Base-by-base conservation (phyloP, 2,113 vertebrate genomes). In the Pygoscelis antarcticus region DNA sequence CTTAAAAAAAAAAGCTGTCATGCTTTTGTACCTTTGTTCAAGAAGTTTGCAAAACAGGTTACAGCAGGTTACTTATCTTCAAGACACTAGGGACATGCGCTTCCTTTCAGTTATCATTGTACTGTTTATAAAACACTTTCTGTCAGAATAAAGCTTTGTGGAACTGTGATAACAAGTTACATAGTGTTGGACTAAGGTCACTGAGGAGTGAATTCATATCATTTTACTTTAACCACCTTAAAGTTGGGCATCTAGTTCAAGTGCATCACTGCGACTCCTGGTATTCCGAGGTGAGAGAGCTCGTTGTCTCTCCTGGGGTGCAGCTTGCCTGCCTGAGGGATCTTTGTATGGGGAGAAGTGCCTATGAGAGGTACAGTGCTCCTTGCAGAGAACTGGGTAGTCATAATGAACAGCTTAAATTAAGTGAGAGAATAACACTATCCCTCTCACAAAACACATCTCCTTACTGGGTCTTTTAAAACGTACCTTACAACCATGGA, bases 51-150 rank as follows among this genome's bases (percentile, higher is more conserved):
- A 61, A 70, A 79, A 52, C 5, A 44, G 11, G 32, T 68, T 66
- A 64, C 27, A 57, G 22, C 44, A 75, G 12, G 30, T 51, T 51
- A 16, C 6, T 4, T 36, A 23, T 52, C 47, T 90, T 57, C 23
- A 55, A 52, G 34, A 16, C 10, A 25, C 14, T n/a, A 40, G 29
- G 4, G n/a, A 61, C 29, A 12, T 4, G 29, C 0, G 0, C 29
- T 64, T 76, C 42, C 26, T 62, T 76, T 87, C 36, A 17, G 14
- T 38, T 66, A 57, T 36, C 25, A 47, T 29, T 70, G 10, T 55
- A n/a, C 16, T 84, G 7, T 42, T 57, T 70, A 47, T 57, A 55
- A 90, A 95, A 30, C 14, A 49, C 21, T 77, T 92, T 74, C 51
- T 70, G 10, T 32, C 15, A 61, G 26, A 80, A 62, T 44, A 77